Conservation (phyloP, 2,888 invertebrate genomes). For the Spodoptera exigua region DNA sequence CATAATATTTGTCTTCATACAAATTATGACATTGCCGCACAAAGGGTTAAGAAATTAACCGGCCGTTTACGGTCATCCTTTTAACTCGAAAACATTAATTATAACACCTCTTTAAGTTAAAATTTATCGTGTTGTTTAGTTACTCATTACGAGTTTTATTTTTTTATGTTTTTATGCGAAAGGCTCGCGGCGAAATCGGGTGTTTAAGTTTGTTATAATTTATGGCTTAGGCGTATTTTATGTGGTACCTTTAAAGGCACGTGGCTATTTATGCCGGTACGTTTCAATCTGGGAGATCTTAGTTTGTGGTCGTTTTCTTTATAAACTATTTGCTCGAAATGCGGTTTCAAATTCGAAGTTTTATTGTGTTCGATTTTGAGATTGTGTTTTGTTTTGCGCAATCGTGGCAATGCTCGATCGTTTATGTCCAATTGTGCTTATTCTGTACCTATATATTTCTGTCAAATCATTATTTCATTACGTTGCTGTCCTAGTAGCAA, state of each 20-base stretch:
- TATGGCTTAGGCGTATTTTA: slow-evolving; percentile 77
- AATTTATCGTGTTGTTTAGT: slow-evolving; percentile 86
- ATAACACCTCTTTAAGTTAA: slow-evolving; percentile 87
- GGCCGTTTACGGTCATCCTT: slow-evolving; percentile 79
- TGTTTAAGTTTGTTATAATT: slow-evolving; percentile 75
- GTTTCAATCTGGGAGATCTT: slow-evolving; percentile 85
- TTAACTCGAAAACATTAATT: slow-evolving; percentile 85
- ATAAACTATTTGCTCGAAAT: slow-evolving; percentile 69
- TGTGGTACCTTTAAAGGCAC: slow-evolving; percentile 78
- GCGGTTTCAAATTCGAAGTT: slow-evolving; percentile 56
- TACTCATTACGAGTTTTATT: slow-evolving; percentile 78
- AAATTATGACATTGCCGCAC: slow-evolving; percentile 83
- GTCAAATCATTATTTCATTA: too few species aligned
- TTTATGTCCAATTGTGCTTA: too few species aligned
- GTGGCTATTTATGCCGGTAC: slow-evolving; percentile 83
- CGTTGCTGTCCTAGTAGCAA: too few species aligned
- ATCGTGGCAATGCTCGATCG: background rate
- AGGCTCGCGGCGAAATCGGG: slow-evolving; percentile 37
- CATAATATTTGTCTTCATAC: slow-evolving; percentile 76
- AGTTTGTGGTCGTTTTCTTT: slow-evolving; percentile 67
- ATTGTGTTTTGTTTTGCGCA: slow-evolving; percentile 38
- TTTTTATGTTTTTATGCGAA: slow-evolving; percentile 50
- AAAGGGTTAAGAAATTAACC: slow-evolving; percentile 80
- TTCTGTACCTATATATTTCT: too few species aligned
- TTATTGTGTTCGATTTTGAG: slow-evolving; percentile 47